Evolutionary conservation across 2,797 vertebrate species (phyloP).

Genomic region (Aeoliscus strigatus): DNA sequence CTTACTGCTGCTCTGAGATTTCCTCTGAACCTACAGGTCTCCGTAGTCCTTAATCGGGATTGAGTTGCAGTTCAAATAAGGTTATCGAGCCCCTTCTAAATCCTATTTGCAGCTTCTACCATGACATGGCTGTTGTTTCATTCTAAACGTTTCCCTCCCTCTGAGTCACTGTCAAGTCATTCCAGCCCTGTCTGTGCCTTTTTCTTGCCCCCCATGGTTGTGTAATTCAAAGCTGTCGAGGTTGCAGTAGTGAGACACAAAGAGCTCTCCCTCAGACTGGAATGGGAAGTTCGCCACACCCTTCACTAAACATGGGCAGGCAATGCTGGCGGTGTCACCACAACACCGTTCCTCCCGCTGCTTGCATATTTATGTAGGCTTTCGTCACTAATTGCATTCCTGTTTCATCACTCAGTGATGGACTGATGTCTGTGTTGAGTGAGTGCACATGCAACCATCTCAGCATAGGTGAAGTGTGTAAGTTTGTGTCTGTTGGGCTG

Average conservation of each 20-base stretch:
- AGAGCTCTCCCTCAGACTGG: constrained; percentile 36
- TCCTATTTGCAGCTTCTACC: background rate
- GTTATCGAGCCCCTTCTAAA: background rate
- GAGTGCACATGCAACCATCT: no score
- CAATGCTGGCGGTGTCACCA: constrained; percentile 9
- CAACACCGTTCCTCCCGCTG: no score
- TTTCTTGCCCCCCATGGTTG: background rate
- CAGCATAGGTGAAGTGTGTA: no score
- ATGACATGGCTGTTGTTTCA: background rate
- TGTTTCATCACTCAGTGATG: constrained; percentile 25
- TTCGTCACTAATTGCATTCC: no score
- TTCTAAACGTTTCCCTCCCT: background rate
- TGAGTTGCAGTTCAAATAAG: background rate
- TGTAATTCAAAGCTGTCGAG: constrained; percentile 6
- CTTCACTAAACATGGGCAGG: constrained; percentile 2
- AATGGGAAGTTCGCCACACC: constrained; percentile 46
- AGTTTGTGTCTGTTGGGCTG: no score
- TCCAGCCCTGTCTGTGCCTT: background rate
- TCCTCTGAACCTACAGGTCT: constrained; percentile 1
- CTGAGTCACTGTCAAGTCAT: constrained; percentile 8
- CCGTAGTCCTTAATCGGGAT: background rate
- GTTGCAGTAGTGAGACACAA: background rate
- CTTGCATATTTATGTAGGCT: constrained; percentile 1
- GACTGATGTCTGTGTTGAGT: constrained; percentile 1
- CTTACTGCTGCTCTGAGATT: constrained; percentile 20